phyloP scores from a whole-genome alignment of 1,140 invertebrate species.

The Philotrypesis tridentata region DNA sequence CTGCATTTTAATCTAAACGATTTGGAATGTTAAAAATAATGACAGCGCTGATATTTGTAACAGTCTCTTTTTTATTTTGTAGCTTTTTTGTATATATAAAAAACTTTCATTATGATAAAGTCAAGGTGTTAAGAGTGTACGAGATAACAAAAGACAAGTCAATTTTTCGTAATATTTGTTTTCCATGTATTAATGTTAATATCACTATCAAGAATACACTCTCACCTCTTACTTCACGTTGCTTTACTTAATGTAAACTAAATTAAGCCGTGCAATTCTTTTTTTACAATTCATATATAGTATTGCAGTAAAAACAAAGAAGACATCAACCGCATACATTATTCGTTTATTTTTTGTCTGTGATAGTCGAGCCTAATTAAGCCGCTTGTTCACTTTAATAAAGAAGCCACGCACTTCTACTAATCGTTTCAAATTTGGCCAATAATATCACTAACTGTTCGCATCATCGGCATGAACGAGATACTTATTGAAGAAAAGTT shows the following conservation, averaged over 20 bases:
- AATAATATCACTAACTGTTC: neutral
- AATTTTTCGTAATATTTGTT: conserved; percentile 74
- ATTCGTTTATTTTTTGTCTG: neutral
- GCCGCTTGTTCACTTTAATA: no score
- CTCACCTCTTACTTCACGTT: neutral
- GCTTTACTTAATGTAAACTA: neutral
- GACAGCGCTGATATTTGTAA: conserved; percentile 6
- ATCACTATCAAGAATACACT: conserved; percentile 12
- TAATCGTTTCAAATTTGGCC: neutral
- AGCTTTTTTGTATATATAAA: conserved; percentile 16
- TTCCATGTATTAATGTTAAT: neutral
- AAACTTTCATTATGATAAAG: conserved; percentile 26
- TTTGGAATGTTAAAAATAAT: neutral
- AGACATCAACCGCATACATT: neutral
- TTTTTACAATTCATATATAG: neutral
- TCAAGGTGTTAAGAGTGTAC: conserved; percentile 30
- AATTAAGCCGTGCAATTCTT: neutral
- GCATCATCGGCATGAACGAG: neutral
- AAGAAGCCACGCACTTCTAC: neutral
- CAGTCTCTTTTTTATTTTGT: conserved; percentile 31
- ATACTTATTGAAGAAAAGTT: neutral
- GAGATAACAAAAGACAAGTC: conserved; percentile 19
- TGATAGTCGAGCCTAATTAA: no score
- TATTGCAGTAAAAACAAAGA: neutral
- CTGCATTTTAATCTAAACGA: neutral